Conservation (phyloP, 2,797 vertebrate genomes). For the Halcyon smyrnensis region DNA sequence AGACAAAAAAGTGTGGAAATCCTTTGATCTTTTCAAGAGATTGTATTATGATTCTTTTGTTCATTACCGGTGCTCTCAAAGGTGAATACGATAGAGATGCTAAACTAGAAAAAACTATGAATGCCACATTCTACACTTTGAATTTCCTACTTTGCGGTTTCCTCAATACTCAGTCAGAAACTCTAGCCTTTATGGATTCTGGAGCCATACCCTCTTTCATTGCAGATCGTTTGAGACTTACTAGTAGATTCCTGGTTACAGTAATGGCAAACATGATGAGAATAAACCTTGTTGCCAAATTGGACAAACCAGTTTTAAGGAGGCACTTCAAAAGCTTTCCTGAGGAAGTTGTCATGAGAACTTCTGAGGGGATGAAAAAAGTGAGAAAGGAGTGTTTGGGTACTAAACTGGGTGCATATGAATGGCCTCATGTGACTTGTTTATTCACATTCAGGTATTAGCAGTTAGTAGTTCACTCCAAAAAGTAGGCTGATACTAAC, state of each 20-base stretch:
- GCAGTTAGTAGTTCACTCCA: neutral
- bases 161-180: neutral
- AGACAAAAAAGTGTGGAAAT: neutral
- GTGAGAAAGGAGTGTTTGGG: neutral
- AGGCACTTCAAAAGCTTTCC: neutral
- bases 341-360: neutral
- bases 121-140: neutral
- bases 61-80: neutral
- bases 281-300: neutral
- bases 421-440: neutral
- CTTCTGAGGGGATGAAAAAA: neutral
- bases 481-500: neutral
- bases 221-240: neutral
- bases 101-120: neutral
- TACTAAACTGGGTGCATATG: neutral
- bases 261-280: neutral
- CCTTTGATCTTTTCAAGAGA: neutral
- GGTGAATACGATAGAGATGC: neutral
- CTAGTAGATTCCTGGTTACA: neutral
- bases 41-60: neutral
- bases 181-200: neutral
- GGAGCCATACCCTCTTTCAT: neutral
- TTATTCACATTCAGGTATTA: neutral
- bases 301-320: constrained; percentile 1
- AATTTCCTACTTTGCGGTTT: neutral